A percentile compares a stretch with the other conserved stretches of the same genome.
These are phyloP conservation scores for Acronicta leporina DNA, from an alignment of 2,888 invertebrate genomes.

Conservation along the genomic window DNA sequence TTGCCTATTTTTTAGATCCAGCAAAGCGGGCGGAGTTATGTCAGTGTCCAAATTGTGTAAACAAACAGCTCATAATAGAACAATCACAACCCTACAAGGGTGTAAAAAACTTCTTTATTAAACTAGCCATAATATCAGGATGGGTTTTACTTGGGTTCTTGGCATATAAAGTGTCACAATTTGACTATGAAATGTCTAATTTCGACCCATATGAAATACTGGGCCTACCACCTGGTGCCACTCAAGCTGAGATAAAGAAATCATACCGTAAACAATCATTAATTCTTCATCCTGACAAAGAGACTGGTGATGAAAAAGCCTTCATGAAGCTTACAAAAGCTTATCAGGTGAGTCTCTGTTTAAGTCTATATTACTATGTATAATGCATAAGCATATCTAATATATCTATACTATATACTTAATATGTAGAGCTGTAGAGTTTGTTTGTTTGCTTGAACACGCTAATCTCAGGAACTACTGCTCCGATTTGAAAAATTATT, in stretches of 20 bases:
- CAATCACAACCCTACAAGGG: slow-evolving; percentile 96
- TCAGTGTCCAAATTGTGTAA: slow-evolving; percentile 96
- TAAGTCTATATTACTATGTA: too few species aligned
- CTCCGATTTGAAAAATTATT: too few species aligned
- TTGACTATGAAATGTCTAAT: slow-evolving; percentile 99
- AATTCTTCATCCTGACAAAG: slow-evolving; percentile 98
- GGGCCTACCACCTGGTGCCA: slow-evolving; percentile 95
- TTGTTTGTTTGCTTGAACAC: too few species aligned
- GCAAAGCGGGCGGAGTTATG: slow-evolving; percentile 94
- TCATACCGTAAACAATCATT: slow-evolving; percentile 98
- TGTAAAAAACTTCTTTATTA: slow-evolving; percentile 94
- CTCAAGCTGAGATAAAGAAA: slow-evolving; percentile 96
- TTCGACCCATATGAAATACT: slow-evolving; percentile 99
- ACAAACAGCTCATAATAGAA: slow-evolving; percentile 94
- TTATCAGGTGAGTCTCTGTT: slow-evolving; percentile 91
- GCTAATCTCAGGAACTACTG: too few species aligned
- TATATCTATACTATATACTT: too few species aligned
- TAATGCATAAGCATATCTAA: too few species aligned
- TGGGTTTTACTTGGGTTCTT: slow-evolving; percentile 95
- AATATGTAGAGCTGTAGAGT: too few species aligned
- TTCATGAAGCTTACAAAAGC: slow-evolving; percentile 99
- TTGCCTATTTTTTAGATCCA: slow-evolving; percentile 90
- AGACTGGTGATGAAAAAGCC: slow-evolving; percentile 98
- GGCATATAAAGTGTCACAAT: slow-evolving; percentile 97
- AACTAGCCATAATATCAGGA: slow-evolving; percentile 93